Base-by-base conservation (phyloP, 2,113 vertebrate species). In the Strigops habroptila region DNA sequence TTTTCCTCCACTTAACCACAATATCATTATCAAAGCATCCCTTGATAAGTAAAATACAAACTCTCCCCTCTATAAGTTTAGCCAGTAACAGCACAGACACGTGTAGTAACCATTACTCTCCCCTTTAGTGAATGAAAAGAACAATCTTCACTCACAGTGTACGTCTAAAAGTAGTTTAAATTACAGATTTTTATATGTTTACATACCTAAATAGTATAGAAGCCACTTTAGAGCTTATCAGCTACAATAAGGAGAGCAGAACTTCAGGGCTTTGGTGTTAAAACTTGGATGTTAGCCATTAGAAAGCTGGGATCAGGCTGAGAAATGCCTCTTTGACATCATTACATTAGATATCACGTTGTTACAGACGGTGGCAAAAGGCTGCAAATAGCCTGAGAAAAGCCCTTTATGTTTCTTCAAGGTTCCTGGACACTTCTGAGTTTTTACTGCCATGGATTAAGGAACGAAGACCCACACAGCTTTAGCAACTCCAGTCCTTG, bases 1-100 rank as follows among this genome's bases (percentile, higher is more conserved):
- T 93, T 73, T 94, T 86, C 92, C 88, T 90, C 88, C 77, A 53
- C 86, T 94, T 92, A 97, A 94, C 95, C 96, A 67, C 96, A 94
- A 7, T 27, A 70, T 76, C 90, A 30, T 53, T 87, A 95, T 88
- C 95, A 96, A 96, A 95, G 93, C 86, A 91, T 55, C 76, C 85
- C 82, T 53, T 23, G 73, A 52, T 73, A 82, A 64, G 70, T 25
- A 33, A 86, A 91, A 81, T 7, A 48, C 77, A 75, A 93, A 90
- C 92, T 71, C 79, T 69, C 21, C 49, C 53, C n/a, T 46, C 83
- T 48, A 1, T 16, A 46, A 43, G 52, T 17, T 51, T 9, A 73
- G 85, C 59, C 76, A 55, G 60, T 11, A 52, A 23, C 57, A 53
- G 92, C 81, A 55, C 2, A 1, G 85, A 65, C 91, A 76, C 88